These are phyloP conservation scores for Cygnus buccinator DNA, from an alignment of 2,113 vertebrate species.

Conservation along the genomic window DNA sequence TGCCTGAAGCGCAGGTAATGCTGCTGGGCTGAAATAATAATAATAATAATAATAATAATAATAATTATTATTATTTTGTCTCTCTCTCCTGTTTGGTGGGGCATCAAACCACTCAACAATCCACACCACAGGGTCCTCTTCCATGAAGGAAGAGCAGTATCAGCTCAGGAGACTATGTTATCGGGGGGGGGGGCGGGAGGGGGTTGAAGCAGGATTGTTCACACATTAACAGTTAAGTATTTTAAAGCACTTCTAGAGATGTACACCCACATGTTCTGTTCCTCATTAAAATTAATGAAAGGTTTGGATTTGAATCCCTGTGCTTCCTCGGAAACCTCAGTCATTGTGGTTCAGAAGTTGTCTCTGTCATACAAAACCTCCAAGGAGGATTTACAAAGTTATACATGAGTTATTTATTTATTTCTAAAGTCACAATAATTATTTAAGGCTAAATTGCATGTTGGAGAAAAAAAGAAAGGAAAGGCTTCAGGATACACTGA, in stretches of 20 bases:
- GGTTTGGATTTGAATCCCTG: neutral
- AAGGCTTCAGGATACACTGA: neutral
- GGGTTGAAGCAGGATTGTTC: neutral
- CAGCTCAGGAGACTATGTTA: neutral
- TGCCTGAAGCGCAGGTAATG: neutral
- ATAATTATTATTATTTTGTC: neutral
- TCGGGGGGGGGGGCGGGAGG: neutral
- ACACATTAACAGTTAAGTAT: neutral
- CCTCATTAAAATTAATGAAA: constrained; percentile 63
- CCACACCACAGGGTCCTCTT: neutral
- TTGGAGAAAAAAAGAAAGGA: neutral
- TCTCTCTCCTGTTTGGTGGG: neutral
- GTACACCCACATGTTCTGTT: constrained; percentile 4
- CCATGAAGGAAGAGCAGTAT: neutral
- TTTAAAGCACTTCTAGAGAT: neutral
- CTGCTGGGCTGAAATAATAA: neutral
- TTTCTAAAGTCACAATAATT: neutral
- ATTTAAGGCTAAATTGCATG: neutral
- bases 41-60: too few species aligned
- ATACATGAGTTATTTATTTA: neutral
- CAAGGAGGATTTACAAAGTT: neutral
- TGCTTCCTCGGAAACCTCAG: constrained; percentile 49
- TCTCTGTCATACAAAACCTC: constrained; percentile 20
- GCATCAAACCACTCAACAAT: neutral
- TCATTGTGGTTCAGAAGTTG: constrained; percentile 31